A percentile compares a stretch with the other conserved stretches of the same genome.
Evolutionary conservation across 2,113 vertebrate genomes (phyloP).

Genomic region (Ophthalmolycus amberensis): DNA sequence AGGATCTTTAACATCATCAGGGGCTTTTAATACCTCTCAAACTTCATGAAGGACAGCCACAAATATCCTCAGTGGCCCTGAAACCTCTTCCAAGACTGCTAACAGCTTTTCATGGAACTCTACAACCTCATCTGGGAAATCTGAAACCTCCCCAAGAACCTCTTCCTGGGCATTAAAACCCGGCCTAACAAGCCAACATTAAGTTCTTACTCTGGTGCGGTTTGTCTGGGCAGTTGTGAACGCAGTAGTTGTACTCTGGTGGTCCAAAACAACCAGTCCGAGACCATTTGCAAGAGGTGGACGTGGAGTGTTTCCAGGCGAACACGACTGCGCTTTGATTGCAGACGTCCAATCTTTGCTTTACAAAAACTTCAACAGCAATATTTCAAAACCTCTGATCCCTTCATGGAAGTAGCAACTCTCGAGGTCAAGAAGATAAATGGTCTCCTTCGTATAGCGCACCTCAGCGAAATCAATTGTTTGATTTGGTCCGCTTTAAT

Average conservation of each 20-base stretch:
- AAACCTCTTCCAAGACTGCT: not conserved
- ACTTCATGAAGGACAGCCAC: not conserved
- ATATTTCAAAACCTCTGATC: too few relatives aligned
- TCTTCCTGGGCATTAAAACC: not conserved
- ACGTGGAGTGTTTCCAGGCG: not conserved
- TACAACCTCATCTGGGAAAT: not conserved
- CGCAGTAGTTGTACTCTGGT: not conserved
- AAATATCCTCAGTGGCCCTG: not conserved
- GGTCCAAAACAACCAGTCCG: not conserved
- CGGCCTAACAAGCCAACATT: not conserved
- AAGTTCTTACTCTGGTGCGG: not conserved
- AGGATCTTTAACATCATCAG: not conserved
- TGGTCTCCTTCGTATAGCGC: too few relatives aligned
- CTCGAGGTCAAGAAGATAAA: too few relatives aligned
- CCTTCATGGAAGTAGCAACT: too few relatives aligned
- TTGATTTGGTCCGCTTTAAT: too few relatives aligned
- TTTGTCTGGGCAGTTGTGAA: not conserved
- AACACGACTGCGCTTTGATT: not conserved
- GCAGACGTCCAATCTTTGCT: too few relatives aligned
- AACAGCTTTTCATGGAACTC: too few relatives aligned
- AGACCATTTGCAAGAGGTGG: not conserved
- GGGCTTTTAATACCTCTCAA: not conserved
- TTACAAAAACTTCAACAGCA: too few relatives aligned
- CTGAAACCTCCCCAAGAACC: not conserved
- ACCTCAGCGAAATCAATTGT: too few relatives aligned